Evolutionary conservation across 2,797 vertebrate genomes (phyloP), one percentile per base, ranked within the genome.

Genomic region (Setipinna tenuifilis): DNA sequence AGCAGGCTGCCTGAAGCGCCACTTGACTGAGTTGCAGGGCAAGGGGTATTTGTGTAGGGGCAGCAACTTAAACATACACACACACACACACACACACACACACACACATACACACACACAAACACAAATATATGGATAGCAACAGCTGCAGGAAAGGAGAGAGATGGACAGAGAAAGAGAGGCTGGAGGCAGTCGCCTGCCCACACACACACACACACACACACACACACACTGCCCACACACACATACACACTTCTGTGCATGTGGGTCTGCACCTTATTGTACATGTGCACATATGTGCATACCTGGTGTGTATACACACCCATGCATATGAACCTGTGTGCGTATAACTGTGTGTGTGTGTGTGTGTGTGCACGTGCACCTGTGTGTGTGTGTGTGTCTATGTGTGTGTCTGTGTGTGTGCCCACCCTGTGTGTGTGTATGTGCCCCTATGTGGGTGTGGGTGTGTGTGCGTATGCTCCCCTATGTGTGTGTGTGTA

Each of bases 271-370:
- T 41, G 35, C 35, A 41, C 35, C 35, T 41, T 41, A 2, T 5
- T 41, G 35, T 5, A 41, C 35, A 48, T 83, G 35, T 83, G 46
- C n/a, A 28, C 68, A 61, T 62, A 65, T 81, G 62, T 3, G 2
- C 57, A 23, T 65, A 23, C 25, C n/a, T 65, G 5, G n/a, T 62
- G 61, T n/a, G 87, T 89, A 82, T 90, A 83, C 82, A 86, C 59
- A 83, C 90, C 88, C 59, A 85, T 89, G 54, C 35, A 41, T 41
- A 41, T 41, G 35, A 41, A 41, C 35, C 35, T 83, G 86, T 23
- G 14, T 57, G 19, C 11, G 28, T 50, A 41, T 41, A 41, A 41
- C 2, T 41, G 16, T 50, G 61, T 50, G n/a, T 83, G 78, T 87
- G 68, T 85, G 84, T 41, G 35, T 41, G 35, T 41, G 35, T 41